Conservation (phyloP, 2,797 vertebrate species). For the Melanotaenia pygmaea region DNA sequence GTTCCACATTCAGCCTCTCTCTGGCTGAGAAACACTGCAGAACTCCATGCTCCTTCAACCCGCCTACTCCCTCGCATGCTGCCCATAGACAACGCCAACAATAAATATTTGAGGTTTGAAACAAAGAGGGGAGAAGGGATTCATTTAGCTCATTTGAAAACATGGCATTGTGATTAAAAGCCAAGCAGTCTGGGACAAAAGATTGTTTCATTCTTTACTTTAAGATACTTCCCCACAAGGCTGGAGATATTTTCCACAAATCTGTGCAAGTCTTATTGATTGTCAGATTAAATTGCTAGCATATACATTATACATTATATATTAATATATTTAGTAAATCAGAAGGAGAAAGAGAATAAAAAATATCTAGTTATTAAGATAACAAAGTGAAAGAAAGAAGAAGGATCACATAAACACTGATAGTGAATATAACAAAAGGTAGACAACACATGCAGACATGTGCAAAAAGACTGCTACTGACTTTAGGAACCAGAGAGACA, state of each 20-base stretch:
- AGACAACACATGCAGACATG: conserved; percentile 18
- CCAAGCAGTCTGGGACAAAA: conserved; percentile 45
- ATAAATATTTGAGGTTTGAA: conserved; percentile 82
- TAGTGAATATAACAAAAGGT: background rate
- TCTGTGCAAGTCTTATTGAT: conserved; percentile 19
- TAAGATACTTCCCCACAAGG: conserved; percentile 15
- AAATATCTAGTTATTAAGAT: background rate
- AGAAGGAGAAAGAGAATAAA: background rate
- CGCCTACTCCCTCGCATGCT: conserved; percentile 39
- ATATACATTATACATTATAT: background rate
- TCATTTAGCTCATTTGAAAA: conserved; percentile 80
- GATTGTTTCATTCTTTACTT: conserved; percentile 36
- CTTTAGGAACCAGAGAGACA: conserved; percentile 61
- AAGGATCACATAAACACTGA: background rate
- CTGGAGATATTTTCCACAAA: conserved; percentile 31
- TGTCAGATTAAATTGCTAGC: conserved; percentile 9
- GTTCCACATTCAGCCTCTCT: conserved; percentile 58
- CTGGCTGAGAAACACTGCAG: conserved; percentile 65
- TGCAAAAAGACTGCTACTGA: conserved; percentile 34
- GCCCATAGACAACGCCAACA: conserved; percentile 78
- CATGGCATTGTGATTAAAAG: conserved; percentile 79
- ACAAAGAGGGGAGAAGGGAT: conserved; percentile 78
- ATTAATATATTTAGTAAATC: background rate
- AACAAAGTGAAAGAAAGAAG: background rate
- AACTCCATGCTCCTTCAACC: conserved; percentile 56